These are phyloP conservation scores for Otus sunia DNA, from an alignment of 2,113 vertebrate genomes.

Conservation along the genomic window DNA sequence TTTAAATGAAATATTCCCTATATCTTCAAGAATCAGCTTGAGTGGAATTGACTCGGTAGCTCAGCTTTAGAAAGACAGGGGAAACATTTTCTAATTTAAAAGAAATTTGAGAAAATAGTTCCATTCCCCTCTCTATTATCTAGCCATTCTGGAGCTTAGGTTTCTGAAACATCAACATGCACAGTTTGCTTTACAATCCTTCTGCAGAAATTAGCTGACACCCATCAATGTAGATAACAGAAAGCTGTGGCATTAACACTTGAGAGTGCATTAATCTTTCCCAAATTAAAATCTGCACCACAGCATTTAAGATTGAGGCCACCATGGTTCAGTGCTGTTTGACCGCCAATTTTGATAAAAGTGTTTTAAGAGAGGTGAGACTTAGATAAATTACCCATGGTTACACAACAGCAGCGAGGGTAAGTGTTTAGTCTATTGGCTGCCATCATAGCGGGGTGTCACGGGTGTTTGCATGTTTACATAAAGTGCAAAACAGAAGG, in stretches of 20 bases:
- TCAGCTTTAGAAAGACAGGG: conserved; percentile 59
- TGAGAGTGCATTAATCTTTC: conserved; percentile 94
- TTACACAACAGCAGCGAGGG: conserved; percentile 71
- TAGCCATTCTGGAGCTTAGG: conserved; percentile 64
- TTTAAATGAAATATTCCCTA: conserved; percentile 72
- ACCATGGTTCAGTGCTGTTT: conserved; percentile 83
- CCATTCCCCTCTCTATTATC: conserved; percentile 74
- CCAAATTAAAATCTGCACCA: conserved; percentile 97
- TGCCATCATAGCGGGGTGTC: conserved; percentile 58
- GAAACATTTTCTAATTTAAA: conserved; percentile 84
- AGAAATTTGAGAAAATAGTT: conserved; percentile 85
- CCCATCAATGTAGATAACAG: conserved; percentile 87
- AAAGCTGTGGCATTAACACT: conserved; percentile 83
- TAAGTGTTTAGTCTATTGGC: conserved; percentile 67
- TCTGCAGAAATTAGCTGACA: conserved; percentile 87
- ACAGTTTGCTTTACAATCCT: conserved; percentile 74
- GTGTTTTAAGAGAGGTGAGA: conserved; percentile 94
- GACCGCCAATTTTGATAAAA: conserved; percentile 98
- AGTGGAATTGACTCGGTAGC: conserved; percentile 63
- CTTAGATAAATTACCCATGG: conserved; percentile 92
- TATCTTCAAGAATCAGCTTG: conserved; percentile 67
- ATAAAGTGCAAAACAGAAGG: conserved; percentile 54
- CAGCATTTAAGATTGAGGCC: conserved; percentile 92
- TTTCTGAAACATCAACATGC: conserved; percentile 74
- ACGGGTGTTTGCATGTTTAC: conserved; percentile 73